phyloP scores from a whole-genome alignment of 2,113 vertebrate species.

The Tiliqua scincoides region DNA sequence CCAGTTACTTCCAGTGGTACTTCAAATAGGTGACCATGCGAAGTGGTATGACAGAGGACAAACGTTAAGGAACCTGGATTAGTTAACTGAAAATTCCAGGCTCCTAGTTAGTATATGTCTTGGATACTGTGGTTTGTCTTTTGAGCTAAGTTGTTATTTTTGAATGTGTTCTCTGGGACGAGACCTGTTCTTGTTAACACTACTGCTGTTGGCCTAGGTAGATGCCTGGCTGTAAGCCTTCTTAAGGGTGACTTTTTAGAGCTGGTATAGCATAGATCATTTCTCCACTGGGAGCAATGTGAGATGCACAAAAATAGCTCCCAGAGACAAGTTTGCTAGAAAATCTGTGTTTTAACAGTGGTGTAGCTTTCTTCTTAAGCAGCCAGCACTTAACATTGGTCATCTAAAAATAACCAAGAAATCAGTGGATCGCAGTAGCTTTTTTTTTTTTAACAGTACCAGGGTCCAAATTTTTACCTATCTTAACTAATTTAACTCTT shows the following conservation, averaged over 20 bases:
- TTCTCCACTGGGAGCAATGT: slow-evolving; percentile 24
- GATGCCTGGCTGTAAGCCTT: background rate
- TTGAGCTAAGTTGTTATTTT: background rate
- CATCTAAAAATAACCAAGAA: background rate
- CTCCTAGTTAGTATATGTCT: background rate
- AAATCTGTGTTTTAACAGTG: slow-evolving; percentile 24
- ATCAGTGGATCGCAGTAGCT: background rate
- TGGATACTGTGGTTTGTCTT: background rate
- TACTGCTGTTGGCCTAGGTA: background rate
- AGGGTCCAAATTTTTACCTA: slow-evolving; percentile 1
- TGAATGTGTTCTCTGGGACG: background rate
- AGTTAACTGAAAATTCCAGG: background rate
- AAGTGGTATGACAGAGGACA: too few species aligned
- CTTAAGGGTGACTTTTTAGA: background rate
- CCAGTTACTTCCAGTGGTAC: too few species aligned
- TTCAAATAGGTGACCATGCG: too few species aligned
- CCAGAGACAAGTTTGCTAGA: slow-evolving; percentile 11
- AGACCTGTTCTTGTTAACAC: background rate
- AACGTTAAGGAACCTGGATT: too few species aligned
- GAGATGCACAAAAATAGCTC: slow-evolving; percentile 19
- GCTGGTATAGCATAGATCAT: background rate
- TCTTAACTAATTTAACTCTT: background rate
- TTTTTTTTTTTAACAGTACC: background rate
- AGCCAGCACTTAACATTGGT: background rate
- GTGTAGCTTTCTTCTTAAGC: slow-evolving; percentile 20